These are phyloP conservation scores for Philotrypesis tridentata DNA, from an alignment of 1,140 invertebrate species.

Conservation along the genomic window DNA sequence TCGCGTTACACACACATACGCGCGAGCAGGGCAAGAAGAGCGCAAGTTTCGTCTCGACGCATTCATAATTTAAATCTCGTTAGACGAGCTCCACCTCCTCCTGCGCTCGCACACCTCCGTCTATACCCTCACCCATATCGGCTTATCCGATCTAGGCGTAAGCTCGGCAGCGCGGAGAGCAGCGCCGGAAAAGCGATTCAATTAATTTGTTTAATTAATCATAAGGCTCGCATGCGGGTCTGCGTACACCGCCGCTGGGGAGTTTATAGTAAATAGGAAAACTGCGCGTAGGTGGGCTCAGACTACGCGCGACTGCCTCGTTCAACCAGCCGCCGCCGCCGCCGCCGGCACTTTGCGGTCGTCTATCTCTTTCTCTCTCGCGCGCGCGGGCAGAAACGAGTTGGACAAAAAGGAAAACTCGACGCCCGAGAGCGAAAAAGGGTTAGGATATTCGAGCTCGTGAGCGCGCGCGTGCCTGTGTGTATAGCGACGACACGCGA, in stretches of 20 bases:
- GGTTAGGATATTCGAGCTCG: slow-evolving; percentile 4
- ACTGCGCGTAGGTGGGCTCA: not conserved
- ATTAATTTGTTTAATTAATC: not conserved
- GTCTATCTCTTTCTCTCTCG: too few species aligned
- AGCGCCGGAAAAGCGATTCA: slow-evolving; percentile 10
- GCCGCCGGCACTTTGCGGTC: not conserved
- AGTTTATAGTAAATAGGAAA: not conserved
- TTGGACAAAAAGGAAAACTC: not conserved
- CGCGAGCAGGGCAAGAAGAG: too few species aligned
- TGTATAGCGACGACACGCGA: not conserved
- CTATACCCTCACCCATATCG: too few species aligned
- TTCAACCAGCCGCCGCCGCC: not conserved
- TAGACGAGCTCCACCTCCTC: too few species aligned
- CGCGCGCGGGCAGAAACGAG: not conserved
- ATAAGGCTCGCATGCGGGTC: not conserved
- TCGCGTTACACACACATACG: too few species aligned
- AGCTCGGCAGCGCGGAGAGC: not conserved
- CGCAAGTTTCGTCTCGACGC: too few species aligned
- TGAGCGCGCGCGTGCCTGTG: not conserved
- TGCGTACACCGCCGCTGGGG: not conserved
- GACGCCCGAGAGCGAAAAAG: not conserved
- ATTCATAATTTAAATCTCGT: too few species aligned
- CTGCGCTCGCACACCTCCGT: too few species aligned
- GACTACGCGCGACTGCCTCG: not conserved
- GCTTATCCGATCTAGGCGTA: too few species aligned